These are phyloP conservation scores for Prolemur simus DNA, from an alignment of 2,113 vertebrate species.

Conservation along the genomic window DNA sequence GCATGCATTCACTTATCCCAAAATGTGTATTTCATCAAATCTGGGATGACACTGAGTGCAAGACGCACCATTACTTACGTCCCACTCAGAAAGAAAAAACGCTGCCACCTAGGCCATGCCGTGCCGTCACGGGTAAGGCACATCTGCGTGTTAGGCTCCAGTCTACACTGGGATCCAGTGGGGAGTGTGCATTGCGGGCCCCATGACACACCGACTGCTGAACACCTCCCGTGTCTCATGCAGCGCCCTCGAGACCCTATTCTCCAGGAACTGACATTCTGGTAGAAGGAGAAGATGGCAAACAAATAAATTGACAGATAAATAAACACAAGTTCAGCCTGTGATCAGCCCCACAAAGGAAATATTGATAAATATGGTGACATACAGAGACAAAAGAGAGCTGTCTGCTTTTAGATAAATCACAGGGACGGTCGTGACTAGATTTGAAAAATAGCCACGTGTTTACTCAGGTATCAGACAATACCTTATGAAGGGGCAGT, in stretches of 20 bases:
- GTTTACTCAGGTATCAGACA: neutral
- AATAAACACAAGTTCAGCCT: neutral
- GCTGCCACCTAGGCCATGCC: neutral
- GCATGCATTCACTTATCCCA: neutral
- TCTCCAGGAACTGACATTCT: neutral
- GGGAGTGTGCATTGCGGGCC: neutral
- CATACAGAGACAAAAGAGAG: neutral
- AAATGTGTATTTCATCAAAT: neutral
- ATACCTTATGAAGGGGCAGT: neutral
- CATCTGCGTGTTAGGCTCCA: neutral
- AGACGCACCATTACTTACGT: neutral
- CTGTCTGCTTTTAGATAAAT: neutral
- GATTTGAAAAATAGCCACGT: neutral
- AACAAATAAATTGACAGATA: neutral
- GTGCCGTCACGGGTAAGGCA: accelerated
- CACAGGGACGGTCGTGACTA: neutral
- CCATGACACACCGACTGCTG: neutral
- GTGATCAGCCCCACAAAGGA: neutral
- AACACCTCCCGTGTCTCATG: neutral
- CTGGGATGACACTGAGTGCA: neutral
- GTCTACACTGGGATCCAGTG: neutral
- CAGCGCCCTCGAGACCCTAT: neutral
- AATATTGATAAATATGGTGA: neutral
- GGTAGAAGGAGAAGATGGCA: neutral
- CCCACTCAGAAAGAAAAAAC: neutral